Base-by-base conservation (phyloP, 64 coral and sea anemone species). In the Stichodactyla helianthus region DNA sequence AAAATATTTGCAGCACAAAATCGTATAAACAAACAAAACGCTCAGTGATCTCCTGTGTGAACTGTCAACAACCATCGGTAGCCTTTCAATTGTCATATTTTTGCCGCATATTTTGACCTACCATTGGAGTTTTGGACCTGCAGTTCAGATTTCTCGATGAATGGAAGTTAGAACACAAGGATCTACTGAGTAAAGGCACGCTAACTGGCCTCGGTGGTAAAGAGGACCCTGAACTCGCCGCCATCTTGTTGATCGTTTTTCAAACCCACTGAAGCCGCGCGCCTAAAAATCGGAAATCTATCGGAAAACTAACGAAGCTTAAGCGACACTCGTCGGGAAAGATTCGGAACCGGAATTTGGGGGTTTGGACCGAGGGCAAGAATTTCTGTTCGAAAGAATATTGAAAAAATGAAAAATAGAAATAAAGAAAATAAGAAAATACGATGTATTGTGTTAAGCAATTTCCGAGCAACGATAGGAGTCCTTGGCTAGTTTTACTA, bases 221-320 rank as follows among this genome's bases (percentile, higher is more conserved):
- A 51, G 94, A 91, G 80, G 90, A 96, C 53, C 88, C 88, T 89
- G 84, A 82, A 83, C 17, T 89, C 50, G 90, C 87, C 94, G 94
- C 94, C 94, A 96, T 96, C 68, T 96, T 92, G 91, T 62, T 76
- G 91, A 76, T 96, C 82, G 84, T 89, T 93, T 44, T 93, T 84
- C 64, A 85, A 89, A 52, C 86, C 87, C 20, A 95, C 91, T 89
- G 83, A 88, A 87, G 64, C 91, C 28, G 90, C 93, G 87, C 94
- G 94, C 94, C 84, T 77, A 95, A 95, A 95, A 76, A 51, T 95
- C 94, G 94, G 87, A 27, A 80, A 44, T 10, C 55, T 25, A 59
- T 91, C 90, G 90, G 77, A 87, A 74, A 44, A 67, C 14, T 13
- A 50, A 51, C 35, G 77, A 79, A 51, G 5, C 52, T 6, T 52